These are phyloP conservation scores for Cirrhinus molitorella DNA, from an alignment of 2,797 vertebrate species.

Conservation along the genomic window DNA sequence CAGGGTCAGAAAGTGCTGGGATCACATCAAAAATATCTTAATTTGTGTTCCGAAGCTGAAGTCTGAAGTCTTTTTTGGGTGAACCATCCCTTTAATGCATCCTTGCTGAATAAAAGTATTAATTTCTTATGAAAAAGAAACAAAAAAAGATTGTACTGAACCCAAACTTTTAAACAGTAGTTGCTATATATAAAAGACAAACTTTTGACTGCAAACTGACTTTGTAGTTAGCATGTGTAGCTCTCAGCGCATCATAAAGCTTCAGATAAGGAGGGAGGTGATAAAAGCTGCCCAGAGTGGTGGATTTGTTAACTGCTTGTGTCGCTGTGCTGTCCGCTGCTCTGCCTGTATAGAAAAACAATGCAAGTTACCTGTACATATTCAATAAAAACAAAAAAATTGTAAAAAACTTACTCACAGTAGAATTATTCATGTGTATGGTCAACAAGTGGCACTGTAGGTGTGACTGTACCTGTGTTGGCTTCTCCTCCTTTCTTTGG, in stretches of 20 bases:
- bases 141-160: not conserved
- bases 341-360: conserved; percentile 79
- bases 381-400: not conserved
- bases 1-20: too few species aligned
- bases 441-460: not conserved
- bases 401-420: not conserved
- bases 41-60: too few species aligned
- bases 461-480: conserved; percentile 80
- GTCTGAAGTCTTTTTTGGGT: too few species aligned
- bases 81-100: not conserved
- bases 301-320: conserved; percentile 87
- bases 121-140: not conserved
- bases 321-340: conserved; percentile 84
- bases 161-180: not conserved
- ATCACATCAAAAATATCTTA: too few species aligned
- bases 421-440: not conserved
- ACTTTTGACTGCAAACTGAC: conserved; percentile 69
- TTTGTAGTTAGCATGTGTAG: conserved; percentile 97
- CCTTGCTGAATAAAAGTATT: not conserved
- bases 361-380: not conserved
- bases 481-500: conserved; percentile 91
- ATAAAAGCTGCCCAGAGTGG: conserved; percentile 92
- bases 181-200: not conserved
- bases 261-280: conserved; percentile 96
- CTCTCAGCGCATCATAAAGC: conserved; percentile 95